phyloP scores from a whole-genome alignment of 92 coral and sea anemone species.

The Desmophyllum pertusum region DNA sequence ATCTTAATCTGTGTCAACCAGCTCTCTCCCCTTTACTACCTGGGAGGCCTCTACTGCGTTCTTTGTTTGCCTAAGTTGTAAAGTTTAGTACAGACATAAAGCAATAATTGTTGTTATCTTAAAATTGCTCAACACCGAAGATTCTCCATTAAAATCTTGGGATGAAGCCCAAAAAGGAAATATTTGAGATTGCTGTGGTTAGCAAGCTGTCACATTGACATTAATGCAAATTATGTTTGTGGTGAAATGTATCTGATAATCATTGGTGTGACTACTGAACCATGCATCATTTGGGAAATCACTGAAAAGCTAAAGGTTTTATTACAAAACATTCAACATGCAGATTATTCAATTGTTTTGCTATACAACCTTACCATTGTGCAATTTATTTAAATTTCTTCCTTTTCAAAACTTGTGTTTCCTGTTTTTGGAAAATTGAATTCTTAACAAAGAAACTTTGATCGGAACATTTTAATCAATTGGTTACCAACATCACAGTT shows the following conservation, averaged over 20 bases:
- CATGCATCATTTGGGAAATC: not conserved
- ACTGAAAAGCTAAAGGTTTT: not conserved
- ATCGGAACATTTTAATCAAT: not conserved
- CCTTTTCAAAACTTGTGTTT: not conserved
- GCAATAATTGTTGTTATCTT: not conserved
- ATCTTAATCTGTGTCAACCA: constrained; percentile 10
- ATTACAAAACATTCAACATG: not conserved
- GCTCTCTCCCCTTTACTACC: not conserved
- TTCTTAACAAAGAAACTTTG: not conserved
- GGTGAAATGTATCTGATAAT: not conserved
- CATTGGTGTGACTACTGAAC: constrained; percentile 13
- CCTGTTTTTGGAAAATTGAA: not conserved
- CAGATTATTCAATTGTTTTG: not conserved
- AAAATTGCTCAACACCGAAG: not conserved
- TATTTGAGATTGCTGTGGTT: constrained; percentile 39
- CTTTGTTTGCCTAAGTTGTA: not conserved
- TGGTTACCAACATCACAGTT: not conserved
- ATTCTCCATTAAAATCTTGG: not conserved
- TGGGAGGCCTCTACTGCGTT: not conserved
- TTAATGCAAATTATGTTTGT: constrained; percentile 6
- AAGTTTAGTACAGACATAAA: not conserved
- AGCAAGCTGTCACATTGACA: not conserved
- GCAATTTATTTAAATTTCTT: not conserved
- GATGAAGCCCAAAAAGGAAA: constrained; percentile 1
- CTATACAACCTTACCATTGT: not conserved